A percentile compares a stretch with the other conserved stretches of the same genome.
Evolutionary conservation across 2,888 invertebrate genomes (phyloP).

Genomic region (Mimachlamys varia): DNA sequence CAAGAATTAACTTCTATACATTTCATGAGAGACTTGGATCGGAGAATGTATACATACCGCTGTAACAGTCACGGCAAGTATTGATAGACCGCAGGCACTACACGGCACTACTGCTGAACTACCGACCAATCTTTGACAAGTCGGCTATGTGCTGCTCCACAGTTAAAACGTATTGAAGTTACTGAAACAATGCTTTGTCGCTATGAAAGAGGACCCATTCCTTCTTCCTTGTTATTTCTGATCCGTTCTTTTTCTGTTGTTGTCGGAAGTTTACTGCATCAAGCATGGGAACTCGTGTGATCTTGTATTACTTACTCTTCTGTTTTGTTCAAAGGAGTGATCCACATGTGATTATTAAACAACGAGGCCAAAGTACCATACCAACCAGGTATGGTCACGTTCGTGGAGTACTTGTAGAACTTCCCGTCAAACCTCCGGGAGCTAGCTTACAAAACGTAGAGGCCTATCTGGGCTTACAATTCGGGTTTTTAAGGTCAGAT

Average conservation of each 20-base stretch:
- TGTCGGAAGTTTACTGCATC: background rate
- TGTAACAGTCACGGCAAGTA: slow-evolving; percentile 13
- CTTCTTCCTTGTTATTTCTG: background rate
- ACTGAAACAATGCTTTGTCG: slow-evolving; percentile 21
- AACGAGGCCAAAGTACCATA: slow-evolving; percentile 83
- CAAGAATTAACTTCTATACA: slow-evolving; percentile 6
- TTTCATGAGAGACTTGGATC: background rate
- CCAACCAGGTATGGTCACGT: slow-evolving; percentile 93
- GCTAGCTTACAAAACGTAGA: background rate
- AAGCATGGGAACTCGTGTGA: background rate
- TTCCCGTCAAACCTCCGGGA: slow-evolving; percentile 41
- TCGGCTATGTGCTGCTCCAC: slow-evolving; percentile 21
- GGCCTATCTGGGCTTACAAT: background rate
- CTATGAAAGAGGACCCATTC: slow-evolving; percentile 23
- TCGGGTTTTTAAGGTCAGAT: slow-evolving; percentile 8
- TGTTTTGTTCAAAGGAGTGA: slow-evolving; percentile 32
- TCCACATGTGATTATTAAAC: slow-evolving; percentile 40
- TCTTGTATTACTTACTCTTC: slow-evolving; percentile 17
- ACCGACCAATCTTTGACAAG: slow-evolving; percentile 19
- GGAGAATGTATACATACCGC: background rate
- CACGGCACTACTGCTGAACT: background rate
- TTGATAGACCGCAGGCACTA: slow-evolving; percentile 3
- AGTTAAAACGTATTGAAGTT: slow-evolving; percentile 31
- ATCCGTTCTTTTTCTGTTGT: background rate
- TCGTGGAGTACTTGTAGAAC: slow-evolving; percentile 84